Conservation (phyloP, 2,888 invertebrate genomes). For the Xestia c-nigrum region DNA sequence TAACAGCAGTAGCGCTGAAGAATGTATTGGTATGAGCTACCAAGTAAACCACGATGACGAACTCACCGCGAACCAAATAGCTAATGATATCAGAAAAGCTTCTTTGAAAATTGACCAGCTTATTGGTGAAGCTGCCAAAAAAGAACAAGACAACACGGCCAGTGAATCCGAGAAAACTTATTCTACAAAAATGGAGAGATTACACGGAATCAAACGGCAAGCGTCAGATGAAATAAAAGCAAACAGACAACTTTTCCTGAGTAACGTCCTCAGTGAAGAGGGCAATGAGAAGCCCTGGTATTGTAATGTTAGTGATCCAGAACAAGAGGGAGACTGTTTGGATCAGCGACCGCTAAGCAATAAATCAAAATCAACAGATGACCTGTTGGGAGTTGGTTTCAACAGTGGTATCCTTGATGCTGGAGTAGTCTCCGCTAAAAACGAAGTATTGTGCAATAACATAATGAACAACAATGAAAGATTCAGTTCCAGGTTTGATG, state of each 20-base stretch:
- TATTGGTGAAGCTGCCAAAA: conserved; percentile 85
- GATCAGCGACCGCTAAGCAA: conserved; percentile 81
- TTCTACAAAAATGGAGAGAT: conserved; percentile 90
- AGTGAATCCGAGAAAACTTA: conserved; percentile 88
- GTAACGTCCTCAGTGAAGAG: conserved; percentile 85
- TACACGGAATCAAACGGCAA: conserved; percentile 90
- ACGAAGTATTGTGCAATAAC: conserved; percentile 85
- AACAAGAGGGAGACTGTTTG: conserved; percentile 85
- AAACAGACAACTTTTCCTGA: conserved; percentile 85
- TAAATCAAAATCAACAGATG: conserved; percentile 84
- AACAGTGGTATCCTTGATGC: conserved; percentile 79
- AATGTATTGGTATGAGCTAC: conserved; percentile 87
- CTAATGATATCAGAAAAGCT: conserved; percentile 90
- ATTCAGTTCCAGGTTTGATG: conserved; percentile 77
- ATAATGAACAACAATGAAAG: conserved; percentile 79
- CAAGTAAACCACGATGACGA: conserved; percentile 90
- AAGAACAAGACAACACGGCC: conserved; percentile 77
- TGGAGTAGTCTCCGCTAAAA: conserved; percentile 85
- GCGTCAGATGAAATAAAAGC: conserved; percentile 87
- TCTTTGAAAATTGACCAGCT: conserved; percentile 91
- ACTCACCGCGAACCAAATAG: conserved; percentile 89
- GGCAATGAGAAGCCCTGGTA: conserved; percentile 88
- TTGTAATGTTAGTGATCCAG: conserved; percentile 88
- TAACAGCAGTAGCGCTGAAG: conserved; percentile 87
- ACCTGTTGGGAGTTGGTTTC: conserved; percentile 79